These are phyloP conservation scores for Fopius arisanus DNA, from an alignment of 1,140 invertebrate genomes.

Conservation along the genomic window DNA sequence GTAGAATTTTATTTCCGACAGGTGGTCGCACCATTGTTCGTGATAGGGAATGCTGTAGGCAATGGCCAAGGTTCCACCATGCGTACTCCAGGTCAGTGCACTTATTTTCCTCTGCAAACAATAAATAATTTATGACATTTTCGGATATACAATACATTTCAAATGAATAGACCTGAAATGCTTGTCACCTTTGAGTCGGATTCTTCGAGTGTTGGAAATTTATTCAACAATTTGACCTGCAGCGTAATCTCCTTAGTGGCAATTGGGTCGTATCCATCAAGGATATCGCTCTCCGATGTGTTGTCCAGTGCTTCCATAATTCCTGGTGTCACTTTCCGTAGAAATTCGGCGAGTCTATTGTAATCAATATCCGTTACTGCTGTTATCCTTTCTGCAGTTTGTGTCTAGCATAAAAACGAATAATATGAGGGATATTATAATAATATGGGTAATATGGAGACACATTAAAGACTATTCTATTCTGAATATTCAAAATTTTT, in stretches of 20 bases:
- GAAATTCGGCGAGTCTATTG: conserved; percentile 55
- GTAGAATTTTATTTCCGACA: conserved; percentile 57
- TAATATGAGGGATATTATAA: neutral
- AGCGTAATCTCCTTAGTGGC: conserved; percentile 37
- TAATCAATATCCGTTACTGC: conserved; percentile 49
- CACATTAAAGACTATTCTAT: too few species aligned
- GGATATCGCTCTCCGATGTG: conserved; percentile 52
- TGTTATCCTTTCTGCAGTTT: conserved; percentile 47
- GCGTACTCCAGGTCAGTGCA: conserved; percentile 58
- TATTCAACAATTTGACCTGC: conserved; percentile 47
- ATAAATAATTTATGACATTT: neutral
- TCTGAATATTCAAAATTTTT: conserved; percentile 25
- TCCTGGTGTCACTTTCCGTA: conserved; percentile 56
- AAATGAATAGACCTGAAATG: neutral
- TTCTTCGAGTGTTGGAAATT: conserved; percentile 45
- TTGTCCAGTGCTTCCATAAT: conserved; percentile 60
- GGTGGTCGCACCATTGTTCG: conserved; percentile 60
- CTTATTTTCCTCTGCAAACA: conserved; percentile 57
- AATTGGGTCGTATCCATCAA: conserved; percentile 54
- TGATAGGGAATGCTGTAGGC: conserved; percentile 50
- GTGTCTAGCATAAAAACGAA: conserved; percentile 43
- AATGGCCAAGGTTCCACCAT: conserved; percentile 56
- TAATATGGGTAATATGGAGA: too few species aligned
- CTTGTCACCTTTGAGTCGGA: conserved; percentile 43
- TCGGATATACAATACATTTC: conserved; percentile 2